phyloP scores from a whole-genome alignment of 2,888 invertebrate genomes.

The Colletes collaris region DNA sequence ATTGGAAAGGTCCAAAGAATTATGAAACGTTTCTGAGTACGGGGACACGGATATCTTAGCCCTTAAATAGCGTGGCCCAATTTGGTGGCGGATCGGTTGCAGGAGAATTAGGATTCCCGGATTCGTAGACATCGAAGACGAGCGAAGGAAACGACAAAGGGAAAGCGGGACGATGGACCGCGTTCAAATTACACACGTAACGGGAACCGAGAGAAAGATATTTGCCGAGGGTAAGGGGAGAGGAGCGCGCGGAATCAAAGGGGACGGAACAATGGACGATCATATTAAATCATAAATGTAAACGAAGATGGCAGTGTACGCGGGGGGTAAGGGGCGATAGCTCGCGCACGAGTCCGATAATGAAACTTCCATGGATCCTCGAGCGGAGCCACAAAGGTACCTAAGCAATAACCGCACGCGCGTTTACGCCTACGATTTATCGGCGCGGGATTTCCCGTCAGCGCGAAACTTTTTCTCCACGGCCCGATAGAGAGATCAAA shows the following conservation, averaged over 20 bases:
- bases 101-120: background rate
- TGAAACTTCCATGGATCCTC: slow-evolving; percentile 64
- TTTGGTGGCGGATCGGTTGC: background rate
- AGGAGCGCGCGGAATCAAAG: slow-evolving; percentile 47
- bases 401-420: slow-evolving; percentile 37
- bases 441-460: background rate
- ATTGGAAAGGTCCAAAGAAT: too few species aligned
- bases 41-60: too few species aligned
- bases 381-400: slow-evolving; percentile 41
- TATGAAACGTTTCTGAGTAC: too few species aligned
- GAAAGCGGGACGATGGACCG: slow-evolving; percentile 24
- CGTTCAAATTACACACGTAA: slow-evolving; percentile 74
- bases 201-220: slow-evolving; percentile 67
- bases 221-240: slow-evolving; percentile 59
- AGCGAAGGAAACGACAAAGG: slow-evolving; percentile 6
- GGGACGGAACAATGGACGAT: slow-evolving; percentile 74
- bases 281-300: slow-evolving; percentile 77
- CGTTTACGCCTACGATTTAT: slow-evolving; percentile 37
- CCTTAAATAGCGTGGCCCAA: too few species aligned
- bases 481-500: background rate
- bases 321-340: slow-evolving; percentile 39
- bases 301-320: slow-evolving; percentile 65
- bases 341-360: slow-evolving; percentile 55
- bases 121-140: background rate
- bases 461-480: background rate